phyloP scores from a whole-genome alignment of 2,888 invertebrate genomes.

The Peribatodes rhomboidaria region DNA sequence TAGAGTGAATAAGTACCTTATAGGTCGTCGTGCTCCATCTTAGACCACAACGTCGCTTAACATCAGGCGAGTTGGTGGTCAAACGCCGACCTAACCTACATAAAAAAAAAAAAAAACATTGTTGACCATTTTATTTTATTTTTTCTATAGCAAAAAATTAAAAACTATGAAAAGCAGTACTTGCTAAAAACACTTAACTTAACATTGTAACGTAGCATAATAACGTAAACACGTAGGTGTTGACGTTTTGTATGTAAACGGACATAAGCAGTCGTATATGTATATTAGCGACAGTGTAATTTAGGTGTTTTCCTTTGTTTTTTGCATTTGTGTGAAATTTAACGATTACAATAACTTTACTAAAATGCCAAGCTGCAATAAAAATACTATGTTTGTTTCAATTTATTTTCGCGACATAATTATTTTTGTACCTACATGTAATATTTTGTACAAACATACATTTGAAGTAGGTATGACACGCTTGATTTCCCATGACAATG shows the following conservation, averaged over 20 bases:
- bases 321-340: background rate
- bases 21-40: no score
- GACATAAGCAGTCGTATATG: background rate
- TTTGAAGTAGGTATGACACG: constrained; percentile 2
- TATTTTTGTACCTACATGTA: background rate
- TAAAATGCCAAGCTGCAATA: background rate
- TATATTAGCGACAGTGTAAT: background rate
- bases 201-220: background rate
- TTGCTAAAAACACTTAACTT: no score
- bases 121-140: no score
- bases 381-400: background rate
- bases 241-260: background rate
- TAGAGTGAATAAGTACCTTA: no score
- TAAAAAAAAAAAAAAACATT: no score
- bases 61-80: no score
- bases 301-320: background rate
- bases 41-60: no score
- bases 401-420: background rate
- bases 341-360: background rate
- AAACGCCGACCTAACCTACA: no score
- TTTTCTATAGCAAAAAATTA: no score
- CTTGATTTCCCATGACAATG: background rate
- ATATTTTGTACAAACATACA: no score
- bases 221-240: background rate
- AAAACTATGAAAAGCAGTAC: no score